Evolutionary conservation across 2,888 invertebrate genomes (phyloP), one percentile per base, ranked within the genome.

Genomic region (Habroteleia sp.): DNA sequence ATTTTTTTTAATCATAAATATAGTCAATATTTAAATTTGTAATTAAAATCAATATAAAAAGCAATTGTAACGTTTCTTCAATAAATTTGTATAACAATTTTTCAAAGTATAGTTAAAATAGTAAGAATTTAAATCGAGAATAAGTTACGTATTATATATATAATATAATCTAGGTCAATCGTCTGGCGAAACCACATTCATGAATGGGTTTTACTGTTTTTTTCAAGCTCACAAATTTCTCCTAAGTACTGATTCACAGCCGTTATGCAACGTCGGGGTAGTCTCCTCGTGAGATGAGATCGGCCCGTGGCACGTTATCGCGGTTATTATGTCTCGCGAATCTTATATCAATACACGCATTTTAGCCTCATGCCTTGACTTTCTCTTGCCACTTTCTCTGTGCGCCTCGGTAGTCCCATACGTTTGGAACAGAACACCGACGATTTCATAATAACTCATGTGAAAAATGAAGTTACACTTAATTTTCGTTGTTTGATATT

Each of bases 341-440:
- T 71, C 69, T 75, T 65, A 65, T 74, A 73, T 77, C 77, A 73
- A 71, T 77, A 52, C 56, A 16, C 11, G 50, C 20, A 54, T 74
- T 72, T 77, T 63, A 65, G 39, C 62, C 50, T 52, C 31, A 44
- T 60, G 62, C 63, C 48, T 68, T 62, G 76, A 82, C 83, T 83
- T 83, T 83, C 83, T 82, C 82, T 69, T 71, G 56, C 7, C 66
- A 79, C 83, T 83, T 83, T 83, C 83, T 81, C 83, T 77, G 66
- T 25, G 50, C 76, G 23, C 66, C 56, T 11, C 44, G 31, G 62
- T 66, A 69, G 65, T 62, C 66, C 58, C 44, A 54, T 54, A 39
- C 39, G 62, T 54, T 62, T 50, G 35, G 65, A 39, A 35, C 69
- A 46, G 63, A 77, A 44, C 60, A 68, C 46, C 48, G 54, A 63